Evolutionary conservation across 2,113 vertebrate species (phyloP).

Genomic region (Harpagus bidentatus): DNA sequence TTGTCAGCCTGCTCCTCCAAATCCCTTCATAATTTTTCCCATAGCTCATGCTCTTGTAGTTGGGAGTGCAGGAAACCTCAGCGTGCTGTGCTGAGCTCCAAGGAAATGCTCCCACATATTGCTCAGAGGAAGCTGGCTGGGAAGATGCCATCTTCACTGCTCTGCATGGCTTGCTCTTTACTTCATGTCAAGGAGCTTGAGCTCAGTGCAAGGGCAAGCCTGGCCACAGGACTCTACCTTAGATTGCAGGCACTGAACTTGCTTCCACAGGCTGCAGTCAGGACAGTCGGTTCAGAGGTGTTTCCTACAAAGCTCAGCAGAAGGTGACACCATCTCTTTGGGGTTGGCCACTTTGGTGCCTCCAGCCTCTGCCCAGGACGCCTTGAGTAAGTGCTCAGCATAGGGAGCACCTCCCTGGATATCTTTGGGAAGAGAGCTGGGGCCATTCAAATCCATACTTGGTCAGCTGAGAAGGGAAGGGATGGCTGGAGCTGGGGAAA

Average conservation of each 20-base stretch:
- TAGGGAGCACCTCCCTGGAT: not conserved
- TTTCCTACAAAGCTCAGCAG: not conserved
- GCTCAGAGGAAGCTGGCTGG: not conserved
- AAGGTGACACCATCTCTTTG: not conserved
- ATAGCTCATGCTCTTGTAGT: not conserved
- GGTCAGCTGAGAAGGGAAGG: not conserved
- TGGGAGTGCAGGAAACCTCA: not conserved
- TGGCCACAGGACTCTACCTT: not conserved
- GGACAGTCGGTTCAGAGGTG: not conserved
- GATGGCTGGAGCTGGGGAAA: not conserved
- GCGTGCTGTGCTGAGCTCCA: not conserved
- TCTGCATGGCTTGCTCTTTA: not conserved
- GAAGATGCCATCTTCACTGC: not conserved
- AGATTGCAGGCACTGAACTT: not conserved
- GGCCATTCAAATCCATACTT: not conserved
- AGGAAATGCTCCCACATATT: not conserved
- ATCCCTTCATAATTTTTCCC: not conserved
- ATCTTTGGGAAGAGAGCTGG: not conserved
- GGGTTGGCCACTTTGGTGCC: not conserved
- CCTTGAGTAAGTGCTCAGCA: not conserved
- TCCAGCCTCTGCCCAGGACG: not conserved
- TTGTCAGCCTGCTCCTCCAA: not conserved
- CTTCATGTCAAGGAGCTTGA: not conserved
- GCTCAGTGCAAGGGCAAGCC: not conserved
- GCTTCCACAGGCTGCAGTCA: not conserved